Conservation (phyloP, 1,140 invertebrate genomes). For the Calliphora vicina region DNA sequence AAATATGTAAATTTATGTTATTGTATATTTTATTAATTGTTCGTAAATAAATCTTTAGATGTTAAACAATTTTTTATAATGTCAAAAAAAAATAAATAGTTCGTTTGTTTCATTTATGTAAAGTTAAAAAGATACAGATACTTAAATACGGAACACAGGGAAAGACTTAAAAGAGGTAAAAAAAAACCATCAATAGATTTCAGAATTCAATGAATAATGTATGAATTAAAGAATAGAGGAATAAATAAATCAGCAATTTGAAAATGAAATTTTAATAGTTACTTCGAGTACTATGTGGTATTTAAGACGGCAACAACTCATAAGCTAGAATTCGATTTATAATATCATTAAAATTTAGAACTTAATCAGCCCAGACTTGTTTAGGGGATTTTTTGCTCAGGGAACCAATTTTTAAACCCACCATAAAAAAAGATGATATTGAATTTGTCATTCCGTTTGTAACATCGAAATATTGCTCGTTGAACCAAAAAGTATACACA, state of each 20-base stretch:
- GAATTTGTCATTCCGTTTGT: too few relatives aligned
- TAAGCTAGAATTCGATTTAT: too few relatives aligned
- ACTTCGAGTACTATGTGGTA: too few relatives aligned
- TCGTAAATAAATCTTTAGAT: slow-evolving; percentile 32
- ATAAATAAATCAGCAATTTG: neutral
- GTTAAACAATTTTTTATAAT: slow-evolving; percentile 17
- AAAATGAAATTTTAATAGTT: neutral
- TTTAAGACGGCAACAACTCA: too few relatives aligned
- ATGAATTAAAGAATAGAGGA: neutral
- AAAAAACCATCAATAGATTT: neutral
- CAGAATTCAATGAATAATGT: neutral
- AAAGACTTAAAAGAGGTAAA: neutral
- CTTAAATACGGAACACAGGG: neutral
- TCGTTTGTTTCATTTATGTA: neutral
- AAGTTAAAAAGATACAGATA: too few relatives aligned
- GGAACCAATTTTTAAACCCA: too few relatives aligned
- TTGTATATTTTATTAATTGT: slow-evolving; percentile 28
- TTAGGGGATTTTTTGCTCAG: too few relatives aligned
- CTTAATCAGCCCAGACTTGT: too few relatives aligned
- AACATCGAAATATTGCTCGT: too few relatives aligned
- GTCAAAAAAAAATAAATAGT: neutral
- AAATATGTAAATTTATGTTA: slow-evolving; percentile 32
- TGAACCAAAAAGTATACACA: too few relatives aligned
- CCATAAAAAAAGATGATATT: too few relatives aligned
- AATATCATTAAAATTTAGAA: too few relatives aligned